phyloP scores from a whole-genome alignment of 2,113 vertebrate species.

The Orientallactaga bullata region DNA sequence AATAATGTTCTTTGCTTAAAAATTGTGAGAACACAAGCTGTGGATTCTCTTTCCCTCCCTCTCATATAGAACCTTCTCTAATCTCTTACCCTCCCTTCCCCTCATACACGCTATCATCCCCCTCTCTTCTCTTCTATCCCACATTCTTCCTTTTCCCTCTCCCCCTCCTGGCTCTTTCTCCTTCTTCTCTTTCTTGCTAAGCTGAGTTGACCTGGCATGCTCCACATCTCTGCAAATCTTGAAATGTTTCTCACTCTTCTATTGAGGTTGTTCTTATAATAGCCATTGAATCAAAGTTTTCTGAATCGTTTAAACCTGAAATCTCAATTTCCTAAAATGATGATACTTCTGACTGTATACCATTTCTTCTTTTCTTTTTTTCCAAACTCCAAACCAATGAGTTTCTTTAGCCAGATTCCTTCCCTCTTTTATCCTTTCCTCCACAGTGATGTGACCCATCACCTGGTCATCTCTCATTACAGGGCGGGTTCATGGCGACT shows the following conservation, averaged over 20 bases:
- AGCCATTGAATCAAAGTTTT: background rate
- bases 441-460: background rate
- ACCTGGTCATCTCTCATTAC: background rate
- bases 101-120: no score
- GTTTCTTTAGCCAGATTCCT: no score
- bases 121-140: no score
- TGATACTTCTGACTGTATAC: rapidly evolving
- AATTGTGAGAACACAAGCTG: background rate
- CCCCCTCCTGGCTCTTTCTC: no score
- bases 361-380: background rate
- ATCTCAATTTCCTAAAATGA: background rate
- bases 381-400: background rate
- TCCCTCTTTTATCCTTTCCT: background rate
- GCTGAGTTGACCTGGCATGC: rapidly evolving
- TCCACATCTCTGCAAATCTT: background rate
- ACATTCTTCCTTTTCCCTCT: rapidly evolving
- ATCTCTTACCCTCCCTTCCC: background rate
- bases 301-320: background rate
- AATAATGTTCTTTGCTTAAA: background rate
- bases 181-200: background rate
- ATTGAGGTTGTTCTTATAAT: background rate
- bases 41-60: background rate
- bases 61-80: background rate
- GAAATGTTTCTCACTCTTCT: no score
- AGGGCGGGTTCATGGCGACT: background rate